A percentile compares a stretch with the other conserved stretches of the same genome.
Conservation (phyloP, 2,113 vertebrate species). For the Triplophysa siluroides region DNA sequence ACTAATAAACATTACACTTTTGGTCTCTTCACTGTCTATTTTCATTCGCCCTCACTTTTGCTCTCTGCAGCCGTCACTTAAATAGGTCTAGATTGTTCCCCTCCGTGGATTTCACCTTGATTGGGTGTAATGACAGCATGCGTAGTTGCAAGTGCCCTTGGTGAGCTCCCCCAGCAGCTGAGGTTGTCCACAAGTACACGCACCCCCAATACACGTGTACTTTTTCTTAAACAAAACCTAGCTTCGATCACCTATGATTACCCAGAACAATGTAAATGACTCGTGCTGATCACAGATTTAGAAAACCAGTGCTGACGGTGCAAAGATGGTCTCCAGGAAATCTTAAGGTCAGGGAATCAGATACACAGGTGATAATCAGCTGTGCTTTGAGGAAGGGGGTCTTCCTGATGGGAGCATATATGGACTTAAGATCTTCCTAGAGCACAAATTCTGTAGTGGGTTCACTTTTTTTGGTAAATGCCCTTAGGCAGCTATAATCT, state of each 20-base stretch:
- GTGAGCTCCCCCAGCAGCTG: slow-evolving; percentile 31
- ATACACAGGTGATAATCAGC: slow-evolving; percentile 35
- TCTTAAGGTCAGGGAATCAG: slow-evolving; percentile 35
- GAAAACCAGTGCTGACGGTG: neutral
- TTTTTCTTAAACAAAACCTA: slow-evolving; percentile 14
- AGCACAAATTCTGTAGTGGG: too few species aligned
- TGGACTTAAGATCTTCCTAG: neutral
- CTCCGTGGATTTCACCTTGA: slow-evolving; percentile 53
- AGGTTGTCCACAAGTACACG: neutral
- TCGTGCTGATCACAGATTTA: neutral
- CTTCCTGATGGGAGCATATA: slow-evolving; percentile 29
- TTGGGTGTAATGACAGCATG: slow-evolving; percentile 54
- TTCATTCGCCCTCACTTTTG: neutral
- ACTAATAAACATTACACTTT: slow-evolving; percentile 19
- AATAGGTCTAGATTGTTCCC: slow-evolving; percentile 48
- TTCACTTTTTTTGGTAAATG: too few species aligned
- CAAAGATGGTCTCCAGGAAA: slow-evolving; percentile 8
- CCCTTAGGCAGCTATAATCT: too few species aligned
- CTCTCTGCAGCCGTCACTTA: slow-evolving; percentile 35
- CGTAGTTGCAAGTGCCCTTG: slow-evolving; percentile 43
- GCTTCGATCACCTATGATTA: slow-evolving; percentile 39
- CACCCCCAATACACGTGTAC: too few species aligned
- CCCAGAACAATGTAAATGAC: slow-evolving; percentile 5
- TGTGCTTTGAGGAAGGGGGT: neutral
- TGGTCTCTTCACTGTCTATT: neutral